A percentile compares a stretch with the other conserved stretches of the same genome.
These are phyloP conservation scores for Chionomys nivalis DNA, from an alignment of 2,113 vertebrate genomes.

Conservation along the genomic window DNA sequence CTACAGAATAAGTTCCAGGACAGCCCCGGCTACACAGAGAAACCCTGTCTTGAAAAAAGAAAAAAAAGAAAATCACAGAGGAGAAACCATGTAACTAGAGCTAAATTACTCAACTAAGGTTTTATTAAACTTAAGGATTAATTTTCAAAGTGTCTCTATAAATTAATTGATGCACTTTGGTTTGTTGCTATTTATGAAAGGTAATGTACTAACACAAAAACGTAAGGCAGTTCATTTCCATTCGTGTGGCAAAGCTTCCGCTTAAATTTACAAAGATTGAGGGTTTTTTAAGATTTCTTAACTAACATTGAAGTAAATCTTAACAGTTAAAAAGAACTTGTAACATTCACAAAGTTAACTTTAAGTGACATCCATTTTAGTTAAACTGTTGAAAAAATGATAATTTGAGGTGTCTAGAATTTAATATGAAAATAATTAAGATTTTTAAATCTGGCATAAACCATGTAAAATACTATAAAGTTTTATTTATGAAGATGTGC, in stretches of 20 bases:
- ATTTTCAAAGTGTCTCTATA: slow-evolving; percentile 48
- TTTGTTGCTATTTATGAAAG: slow-evolving; percentile 5
- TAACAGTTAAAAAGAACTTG: slow-evolving; percentile 33
- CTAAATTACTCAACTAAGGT: background rate
- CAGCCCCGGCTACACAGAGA: no score
- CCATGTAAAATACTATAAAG: background rate
- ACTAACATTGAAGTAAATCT: slow-evolving; percentile 43
- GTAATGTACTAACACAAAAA: slow-evolving; percentile 22
- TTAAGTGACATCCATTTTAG: slow-evolving; percentile 46
- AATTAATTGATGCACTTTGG: slow-evolving; percentile 5
- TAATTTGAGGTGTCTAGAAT: slow-evolving; percentile 53
- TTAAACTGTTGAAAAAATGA: slow-evolving; percentile 34
- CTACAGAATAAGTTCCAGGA: no score
- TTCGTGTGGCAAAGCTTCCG: slow-evolving; percentile 7
- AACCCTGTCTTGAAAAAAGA: no score
- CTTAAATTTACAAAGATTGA: slow-evolving; percentile 34
- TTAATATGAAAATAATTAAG: slow-evolving; percentile 40
- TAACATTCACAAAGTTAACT: slow-evolving; percentile 51
- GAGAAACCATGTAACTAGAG: slow-evolving; percentile 14
- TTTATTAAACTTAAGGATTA: slow-evolving; percentile 40
- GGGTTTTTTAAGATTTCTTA: slow-evolving; percentile 39
- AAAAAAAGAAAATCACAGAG: background rate
- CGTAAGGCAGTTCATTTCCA: background rate
- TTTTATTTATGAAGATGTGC: slow-evolving; percentile 31
- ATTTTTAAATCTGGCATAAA: slow-evolving; percentile 45